Conservation (phyloP, 2,888 invertebrate genomes). For the Baccha elongata region DNA sequence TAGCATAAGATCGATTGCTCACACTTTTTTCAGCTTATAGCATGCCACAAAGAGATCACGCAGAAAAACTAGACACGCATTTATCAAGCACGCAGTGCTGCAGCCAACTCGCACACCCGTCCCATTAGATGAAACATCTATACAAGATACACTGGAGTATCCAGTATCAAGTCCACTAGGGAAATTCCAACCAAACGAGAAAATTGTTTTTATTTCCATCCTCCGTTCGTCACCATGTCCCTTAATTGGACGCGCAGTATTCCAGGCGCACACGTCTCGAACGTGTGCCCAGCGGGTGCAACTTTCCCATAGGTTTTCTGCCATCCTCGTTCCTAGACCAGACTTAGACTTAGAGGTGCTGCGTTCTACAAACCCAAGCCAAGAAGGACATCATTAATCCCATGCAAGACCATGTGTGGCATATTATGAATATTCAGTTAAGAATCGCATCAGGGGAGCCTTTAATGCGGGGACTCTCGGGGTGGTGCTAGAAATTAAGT, state of each 20-base stretch:
- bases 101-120: conserved; percentile 27
- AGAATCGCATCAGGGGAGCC: conserved; percentile 15
- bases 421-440: conserved; percentile 61
- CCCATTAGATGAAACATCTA: conserved; percentile 46
- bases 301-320: background rate
- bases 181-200: conserved; percentile 62
- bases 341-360: conserved; percentile 36
- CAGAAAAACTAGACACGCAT: conserved; percentile 58
- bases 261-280: conserved; percentile 38
- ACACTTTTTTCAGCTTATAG: conserved; percentile 52
- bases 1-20: conserved; percentile 71
- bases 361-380: background rate
- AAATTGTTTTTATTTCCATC: conserved; percentile 16
- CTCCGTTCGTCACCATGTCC: conserved; percentile 9
- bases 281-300: conserved; percentile 52
- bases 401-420: conserved; percentile 62
- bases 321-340: background rate
- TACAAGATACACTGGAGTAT: background rate
- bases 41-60: conserved; percentile 53
- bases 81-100: conserved; percentile 37
- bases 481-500: conserved; percentile 62
- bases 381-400: conserved; percentile 62
- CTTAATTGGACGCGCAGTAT: conserved; percentile 37
- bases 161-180: conserved; percentile 14
- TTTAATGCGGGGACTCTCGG: conserved; percentile 19